A percentile compares a stretch with the other conserved stretches of the same genome.
Evolutionary conservation across 2,888 invertebrate genomes (phyloP).

Genomic region (Ormia ochracea): DNA sequence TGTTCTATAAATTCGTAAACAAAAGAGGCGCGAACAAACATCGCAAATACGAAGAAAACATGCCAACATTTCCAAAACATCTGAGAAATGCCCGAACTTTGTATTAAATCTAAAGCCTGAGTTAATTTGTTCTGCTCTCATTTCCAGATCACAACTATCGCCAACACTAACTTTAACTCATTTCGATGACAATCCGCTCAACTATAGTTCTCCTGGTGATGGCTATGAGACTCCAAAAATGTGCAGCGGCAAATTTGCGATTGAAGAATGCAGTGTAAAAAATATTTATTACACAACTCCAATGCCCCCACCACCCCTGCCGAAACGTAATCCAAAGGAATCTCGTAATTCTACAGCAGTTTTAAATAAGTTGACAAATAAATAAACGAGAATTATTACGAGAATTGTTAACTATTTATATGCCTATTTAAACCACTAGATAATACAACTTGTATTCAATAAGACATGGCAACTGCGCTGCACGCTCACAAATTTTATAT

Average conservation of each 20-base stretch:
- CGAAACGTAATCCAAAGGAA: slow-evolving; percentile 70
- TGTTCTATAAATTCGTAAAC: no score
- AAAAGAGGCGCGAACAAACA: no score
- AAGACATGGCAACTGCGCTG: no score
- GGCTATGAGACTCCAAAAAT: slow-evolving; percentile 68
- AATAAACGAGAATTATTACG: background rate
- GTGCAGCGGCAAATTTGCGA: slow-evolving; percentile 58
- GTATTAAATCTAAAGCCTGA: no score
- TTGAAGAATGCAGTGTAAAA: slow-evolving; percentile 59
- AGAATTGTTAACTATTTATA: no score
- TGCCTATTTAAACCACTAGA: no score
- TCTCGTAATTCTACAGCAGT: slow-evolving; percentile 60
- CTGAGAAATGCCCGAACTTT: no score
- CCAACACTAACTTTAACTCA: slow-evolving; percentile 58
- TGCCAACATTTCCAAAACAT: no score
- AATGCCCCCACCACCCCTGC: slow-evolving; percentile 71
- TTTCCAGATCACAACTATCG: slow-evolving; percentile 57
- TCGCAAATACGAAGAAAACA: no score
- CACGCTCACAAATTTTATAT: no score
- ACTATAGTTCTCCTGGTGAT: slow-evolving; percentile 49
- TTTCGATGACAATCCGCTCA: slow-evolving; percentile 64
- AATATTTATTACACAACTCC: slow-evolving; percentile 66
- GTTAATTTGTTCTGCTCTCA: no score
- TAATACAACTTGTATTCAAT: no score
- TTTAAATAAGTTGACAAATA: slow-evolving; percentile 46